Conservation (phyloP, 2,797 vertebrate genomes). For the Halcyon leucocephala region DNA sequence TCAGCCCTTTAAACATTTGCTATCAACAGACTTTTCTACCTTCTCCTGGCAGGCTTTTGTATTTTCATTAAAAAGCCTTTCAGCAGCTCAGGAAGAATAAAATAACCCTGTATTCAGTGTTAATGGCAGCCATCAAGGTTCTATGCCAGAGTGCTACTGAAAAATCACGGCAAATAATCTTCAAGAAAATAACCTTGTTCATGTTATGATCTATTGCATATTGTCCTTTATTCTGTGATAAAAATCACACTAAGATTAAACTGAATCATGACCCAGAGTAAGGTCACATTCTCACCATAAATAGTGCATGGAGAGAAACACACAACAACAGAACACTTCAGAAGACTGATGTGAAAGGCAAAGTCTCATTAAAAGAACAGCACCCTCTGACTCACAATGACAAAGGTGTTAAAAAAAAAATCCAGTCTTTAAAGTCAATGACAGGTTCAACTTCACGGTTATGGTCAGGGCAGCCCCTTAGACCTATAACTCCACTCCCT, state of each 20-base stretch:
- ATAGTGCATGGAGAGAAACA: not conserved
- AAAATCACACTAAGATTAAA: not conserved
- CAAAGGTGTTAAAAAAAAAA: not conserved
- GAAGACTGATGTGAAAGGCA: not conserved
- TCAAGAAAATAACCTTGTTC: conserved; percentile 5
- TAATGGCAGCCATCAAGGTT: not conserved
- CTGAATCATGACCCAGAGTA: not conserved
- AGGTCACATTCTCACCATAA: not conserved
- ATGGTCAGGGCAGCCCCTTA: too few relatives aligned
- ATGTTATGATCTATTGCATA: not conserved
- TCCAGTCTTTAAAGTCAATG: not conserved
- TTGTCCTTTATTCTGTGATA: not conserved
- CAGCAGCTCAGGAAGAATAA: not conserved
- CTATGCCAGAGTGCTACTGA: not conserved
- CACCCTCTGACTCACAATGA: not conserved
- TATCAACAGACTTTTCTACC: not conserved
- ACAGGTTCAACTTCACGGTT: not conserved
- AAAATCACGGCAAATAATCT: not conserved
- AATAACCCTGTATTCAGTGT: not conserved
- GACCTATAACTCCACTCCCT: too few relatives aligned
- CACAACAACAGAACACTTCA: not conserved
- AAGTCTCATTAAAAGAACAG: not conserved
- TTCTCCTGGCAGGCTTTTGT: not conserved
- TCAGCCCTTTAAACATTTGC: not conserved
- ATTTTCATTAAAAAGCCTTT: not conserved